Conservation (phyloP, 1,140 invertebrate species). For the Metopolophium dirhodum region DNA sequence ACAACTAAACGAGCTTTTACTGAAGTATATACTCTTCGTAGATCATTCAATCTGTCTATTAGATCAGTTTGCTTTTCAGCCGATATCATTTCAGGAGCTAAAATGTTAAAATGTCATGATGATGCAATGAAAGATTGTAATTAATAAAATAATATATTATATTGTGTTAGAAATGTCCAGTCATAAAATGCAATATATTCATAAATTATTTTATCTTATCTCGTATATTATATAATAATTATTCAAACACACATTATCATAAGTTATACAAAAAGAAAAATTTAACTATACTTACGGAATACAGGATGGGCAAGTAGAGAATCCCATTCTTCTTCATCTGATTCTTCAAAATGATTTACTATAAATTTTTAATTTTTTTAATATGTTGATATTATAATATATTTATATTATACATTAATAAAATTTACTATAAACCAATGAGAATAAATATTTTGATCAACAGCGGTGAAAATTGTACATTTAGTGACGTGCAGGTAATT, state of each 20-base stretch:
- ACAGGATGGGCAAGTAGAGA: not conserved
- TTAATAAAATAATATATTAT: not conserved
- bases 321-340: not conserved
- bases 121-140: not conserved
- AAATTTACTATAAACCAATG: not conserved
- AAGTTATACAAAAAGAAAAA: not conserved
- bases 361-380: not conserved
- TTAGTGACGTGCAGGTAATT: no score
- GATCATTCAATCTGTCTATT: not conserved
- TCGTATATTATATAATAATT: not conserved
- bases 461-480: no score
- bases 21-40: not conserved
- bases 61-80: not conserved
- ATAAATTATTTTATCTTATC: no score
- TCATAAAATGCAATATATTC: no score
- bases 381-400: no score
- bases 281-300: constrained; percentile 11
- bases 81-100: constrained; percentile 31
- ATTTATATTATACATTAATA: not conserved
- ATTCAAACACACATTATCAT: not conserved
- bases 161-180: not conserved
- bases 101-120: not conserved
- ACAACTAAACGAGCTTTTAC: not conserved
- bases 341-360: not conserved
- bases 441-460: not conserved